phyloP scores from a whole-genome alignment of 2,888 invertebrate genomes.

The Alsophila aescularia region DNA sequence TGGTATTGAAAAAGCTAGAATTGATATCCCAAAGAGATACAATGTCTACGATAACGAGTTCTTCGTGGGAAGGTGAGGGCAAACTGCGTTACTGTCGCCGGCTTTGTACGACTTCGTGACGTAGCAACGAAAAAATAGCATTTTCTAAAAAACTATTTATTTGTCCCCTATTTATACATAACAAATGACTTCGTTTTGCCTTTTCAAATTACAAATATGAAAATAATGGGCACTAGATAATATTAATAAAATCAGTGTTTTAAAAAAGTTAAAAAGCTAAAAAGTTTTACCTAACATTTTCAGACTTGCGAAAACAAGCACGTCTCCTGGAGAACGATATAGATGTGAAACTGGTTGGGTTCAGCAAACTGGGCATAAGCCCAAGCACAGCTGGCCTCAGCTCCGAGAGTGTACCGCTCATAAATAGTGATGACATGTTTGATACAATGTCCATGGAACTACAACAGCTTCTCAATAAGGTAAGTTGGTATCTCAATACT shows the following conservation, averaged over 20 bases:
- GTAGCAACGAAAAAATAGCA: constrained; percentile 18
- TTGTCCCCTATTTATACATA: not conserved
- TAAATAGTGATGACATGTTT: constrained; percentile 95
- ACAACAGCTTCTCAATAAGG: constrained; percentile 93
- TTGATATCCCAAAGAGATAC: not conserved
- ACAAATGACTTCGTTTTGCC: no score
- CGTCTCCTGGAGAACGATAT: constrained; percentile 97
- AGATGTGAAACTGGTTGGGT: constrained; percentile 96
- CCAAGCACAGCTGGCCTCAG: constrained; percentile 78
- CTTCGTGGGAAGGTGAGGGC: constrained; percentile 68
- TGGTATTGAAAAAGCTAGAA: not conserved
- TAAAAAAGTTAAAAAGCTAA: not conserved
- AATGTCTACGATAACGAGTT: constrained; percentile 57
- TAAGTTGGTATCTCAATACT: no score
- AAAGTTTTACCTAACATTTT: no score
- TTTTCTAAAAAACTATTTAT: not conserved
- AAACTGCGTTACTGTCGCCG: constrained; percentile 6
- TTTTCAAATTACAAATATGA: no score
- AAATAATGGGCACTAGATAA: no score
- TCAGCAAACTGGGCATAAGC: constrained; percentile 96
- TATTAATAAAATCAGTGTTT: not conserved
- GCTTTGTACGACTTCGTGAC: constrained; percentile 24
- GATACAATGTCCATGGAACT: constrained; percentile 97
- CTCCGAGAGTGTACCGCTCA: constrained; percentile 92
- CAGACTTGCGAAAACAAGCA: constrained; percentile 96